Evolutionary conservation across 2,113 vertebrate species (phyloP), one percentile per base, ranked within the genome.

Genomic region (Hypomesus transpacificus): DNA sequence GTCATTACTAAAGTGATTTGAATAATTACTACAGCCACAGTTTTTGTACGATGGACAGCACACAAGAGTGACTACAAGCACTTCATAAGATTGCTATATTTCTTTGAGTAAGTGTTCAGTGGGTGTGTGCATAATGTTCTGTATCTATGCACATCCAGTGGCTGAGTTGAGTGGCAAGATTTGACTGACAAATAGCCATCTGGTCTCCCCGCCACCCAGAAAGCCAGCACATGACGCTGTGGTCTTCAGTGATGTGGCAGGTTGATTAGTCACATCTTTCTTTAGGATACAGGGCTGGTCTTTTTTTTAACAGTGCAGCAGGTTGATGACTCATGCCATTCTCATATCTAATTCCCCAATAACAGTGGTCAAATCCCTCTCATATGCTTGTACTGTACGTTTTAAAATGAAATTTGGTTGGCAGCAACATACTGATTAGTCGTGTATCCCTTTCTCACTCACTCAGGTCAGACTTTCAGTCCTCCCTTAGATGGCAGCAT

Each of bases 161-260:
- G 39, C 39, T 5, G 57, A 73, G 70, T 69, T 77, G 72, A 73
- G 59, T 70, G 67, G 74, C 78, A 70, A 75, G 80, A 76, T 81
- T 77, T 79, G 75, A 76, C 69, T 46, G 39, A 46, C 39, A 78
- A 78, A 68, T 46, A 70, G 82, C 83, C 83, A 82, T 81, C 78
- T 86, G 80, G 80, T 78, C 61, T 76, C 70, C 68, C 14, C 5
- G 79, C 80, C 73, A 78, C 70, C 68, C 69, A 77, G 58, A 74
- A 76, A 53, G 70, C 77, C 77, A 70, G 68, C 64, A 66, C 63
- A 76, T 75, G 70, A 68, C 62, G 70, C 53, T 58, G 59, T 76
- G 65, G 80, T 60, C 79, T 73, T 68, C 70, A 79, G 73, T 24
- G 60, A 46, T 6, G 31, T 34, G 31, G 31, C 31, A 34, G 17